These are phyloP conservation scores for Ivindomyrus marchei DNA, from an alignment of 2,113 vertebrate genomes.

Conservation along the genomic window DNA sequence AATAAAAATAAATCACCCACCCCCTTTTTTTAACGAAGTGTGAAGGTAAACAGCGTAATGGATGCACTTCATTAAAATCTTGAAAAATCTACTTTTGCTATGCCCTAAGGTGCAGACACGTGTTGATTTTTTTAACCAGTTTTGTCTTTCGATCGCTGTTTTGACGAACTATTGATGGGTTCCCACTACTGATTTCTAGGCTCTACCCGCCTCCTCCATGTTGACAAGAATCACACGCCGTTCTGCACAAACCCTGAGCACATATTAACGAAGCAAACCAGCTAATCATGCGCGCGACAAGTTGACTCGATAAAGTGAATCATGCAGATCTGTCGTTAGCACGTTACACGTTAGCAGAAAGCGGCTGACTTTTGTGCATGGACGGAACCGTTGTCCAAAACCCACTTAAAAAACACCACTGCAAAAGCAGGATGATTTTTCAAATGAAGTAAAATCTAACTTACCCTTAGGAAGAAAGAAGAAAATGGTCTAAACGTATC, in stretches of 20 bases:
- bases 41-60: background rate
- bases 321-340: background rate
- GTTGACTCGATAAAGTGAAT: background rate
- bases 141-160: background rate
- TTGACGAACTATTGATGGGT: background rate
- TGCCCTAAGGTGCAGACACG: background rate
- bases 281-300: background rate
- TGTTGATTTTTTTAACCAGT: background rate
- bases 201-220: constrained; percentile 10
- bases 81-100: background rate
- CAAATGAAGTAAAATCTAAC: constrained; percentile 1
- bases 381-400: background rate
- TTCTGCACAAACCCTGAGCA: background rate
- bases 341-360: background rate
- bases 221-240: constrained; percentile 10
- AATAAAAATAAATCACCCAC: background rate
- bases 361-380: background rate
- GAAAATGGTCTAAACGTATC: background rate
- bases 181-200: background rate
- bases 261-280: background rate
- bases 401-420: background rate
- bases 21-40: background rate
- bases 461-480: constrained; percentile 9
- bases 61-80: background rate
- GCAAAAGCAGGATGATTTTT: background rate